These are phyloP conservation scores for Botia kubotai DNA, from an alignment of 2,797 vertebrate genomes.

Conservation along the genomic window DNA sequence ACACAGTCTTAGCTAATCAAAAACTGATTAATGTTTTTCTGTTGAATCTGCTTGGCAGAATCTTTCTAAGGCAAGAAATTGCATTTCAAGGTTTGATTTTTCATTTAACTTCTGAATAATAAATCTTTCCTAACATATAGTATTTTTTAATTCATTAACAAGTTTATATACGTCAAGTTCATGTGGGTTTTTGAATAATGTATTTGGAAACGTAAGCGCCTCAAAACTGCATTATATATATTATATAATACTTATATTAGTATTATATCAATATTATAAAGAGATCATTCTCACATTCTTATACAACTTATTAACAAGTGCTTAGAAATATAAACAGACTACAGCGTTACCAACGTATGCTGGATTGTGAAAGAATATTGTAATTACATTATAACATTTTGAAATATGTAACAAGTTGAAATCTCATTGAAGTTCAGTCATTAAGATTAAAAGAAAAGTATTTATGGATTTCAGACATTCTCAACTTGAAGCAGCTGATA, in stretches of 20 bases:
- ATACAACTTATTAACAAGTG: constrained; percentile 7
- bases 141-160: neutral
- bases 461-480: constrained; percentile 65
- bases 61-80: constrained; percentile 67
- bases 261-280: neutral
- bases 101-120: constrained; percentile 20
- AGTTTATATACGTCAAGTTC: constrained; percentile 6
- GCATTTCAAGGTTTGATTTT: constrained; percentile 81
- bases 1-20: constrained; percentile 44
- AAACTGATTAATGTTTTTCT: constrained; percentile 71
- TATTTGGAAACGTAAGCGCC: constrained; percentile 9
- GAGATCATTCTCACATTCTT: no score
- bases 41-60: constrained; percentile 93
- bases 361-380: neutral
- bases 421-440: no score
- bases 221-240: neutral
- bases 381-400: neutral
- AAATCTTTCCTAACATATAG: constrained; percentile 13
- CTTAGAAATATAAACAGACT: constrained; percentile 20
- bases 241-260: no score
- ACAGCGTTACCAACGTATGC: neutral
- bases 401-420: no score
- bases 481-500: constrained; percentile 67
- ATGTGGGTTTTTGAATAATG: constrained; percentile 23
- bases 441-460: constrained; percentile 32